phyloP scores from a whole-genome alignment of 2,888 invertebrate species.

The Neocrepidodera transversa region DNA sequence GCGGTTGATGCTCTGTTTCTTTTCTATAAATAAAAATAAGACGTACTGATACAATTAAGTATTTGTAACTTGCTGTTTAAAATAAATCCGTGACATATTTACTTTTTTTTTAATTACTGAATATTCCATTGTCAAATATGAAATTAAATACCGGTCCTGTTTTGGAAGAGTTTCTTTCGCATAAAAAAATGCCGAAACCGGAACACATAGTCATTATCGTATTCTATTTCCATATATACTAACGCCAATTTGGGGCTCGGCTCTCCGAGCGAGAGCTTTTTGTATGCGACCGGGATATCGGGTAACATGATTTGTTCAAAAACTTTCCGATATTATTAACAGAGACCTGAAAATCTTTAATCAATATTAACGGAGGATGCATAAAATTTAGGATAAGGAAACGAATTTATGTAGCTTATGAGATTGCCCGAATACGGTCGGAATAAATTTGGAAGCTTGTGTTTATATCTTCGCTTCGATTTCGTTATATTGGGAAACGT shows the following conservation, averaged over 20 bases:
- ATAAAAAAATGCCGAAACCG: conserved; percentile 11
- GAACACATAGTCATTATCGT: conserved; percentile 33
- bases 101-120: too few relatives aligned
- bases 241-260: conserved; percentile 32
- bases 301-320: conserved; percentile 24
- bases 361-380: conserved; percentile 21
- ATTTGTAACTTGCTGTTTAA: too few relatives aligned
- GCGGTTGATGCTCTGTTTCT: too few relatives aligned
- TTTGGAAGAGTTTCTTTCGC: background rate
- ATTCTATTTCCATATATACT: conserved; percentile 37
- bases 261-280: conserved; percentile 16
- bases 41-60: too few relatives aligned
- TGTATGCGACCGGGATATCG: conserved; percentile 22
- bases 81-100: too few relatives aligned
- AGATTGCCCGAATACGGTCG: background rate
- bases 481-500: too few relatives aligned
- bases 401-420: conserved; percentile 2
- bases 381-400: conserved; percentile 7
- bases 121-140: too few relatives aligned
- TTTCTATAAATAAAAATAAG: too few relatives aligned
- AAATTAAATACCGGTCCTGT: conserved; percentile 12
- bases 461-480: too few relatives aligned
- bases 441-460: conserved; percentile 13
- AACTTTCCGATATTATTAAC: conserved; percentile 24
- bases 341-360: conserved; percentile 10